phyloP scores from a whole-genome alignment of 2,797 vertebrate genomes.

The Diplodus puntazzo region DNA sequence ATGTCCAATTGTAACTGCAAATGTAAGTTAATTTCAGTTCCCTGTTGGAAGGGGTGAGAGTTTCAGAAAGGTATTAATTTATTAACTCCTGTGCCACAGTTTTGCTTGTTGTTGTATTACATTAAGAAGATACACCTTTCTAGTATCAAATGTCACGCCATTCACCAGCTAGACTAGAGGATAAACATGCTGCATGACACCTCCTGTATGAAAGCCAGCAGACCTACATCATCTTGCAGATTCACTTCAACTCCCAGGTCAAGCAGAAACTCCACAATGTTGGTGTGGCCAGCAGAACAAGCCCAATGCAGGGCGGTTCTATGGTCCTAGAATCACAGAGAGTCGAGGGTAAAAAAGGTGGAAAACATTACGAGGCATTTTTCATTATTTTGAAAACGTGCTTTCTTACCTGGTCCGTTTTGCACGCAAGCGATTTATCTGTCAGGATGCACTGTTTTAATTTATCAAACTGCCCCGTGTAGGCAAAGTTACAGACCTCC shows the following conservation, averaged over 20 bases:
- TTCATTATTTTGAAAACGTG: background rate
- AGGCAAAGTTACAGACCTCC: conserved; percentile 93
- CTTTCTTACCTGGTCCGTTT: conserved; percentile 90
- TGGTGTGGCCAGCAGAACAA: conserved; percentile 93
- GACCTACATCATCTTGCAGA: conserved; percentile 91
- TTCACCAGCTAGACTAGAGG: background rate
- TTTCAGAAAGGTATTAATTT: background rate
- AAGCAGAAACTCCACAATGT: conserved; percentile 91
- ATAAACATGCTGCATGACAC: background rate
- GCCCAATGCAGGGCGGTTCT: conserved; percentile 96
- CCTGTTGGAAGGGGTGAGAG: background rate
- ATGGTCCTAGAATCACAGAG: conserved; percentile 81
- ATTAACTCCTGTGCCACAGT: too few relatives aligned
- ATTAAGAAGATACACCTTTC: background rate
- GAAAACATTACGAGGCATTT: background rate
- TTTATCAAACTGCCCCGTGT: conserved; percentile 88
- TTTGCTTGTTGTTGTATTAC: background rate
- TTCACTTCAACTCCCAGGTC: conserved; percentile 91
- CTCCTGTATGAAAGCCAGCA: conserved; percentile 58
- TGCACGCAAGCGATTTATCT: conserved; percentile 89
- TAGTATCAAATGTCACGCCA: background rate
- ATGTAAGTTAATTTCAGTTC: too few relatives aligned
- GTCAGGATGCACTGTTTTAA: conserved; percentile 86
- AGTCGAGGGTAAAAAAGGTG: too few relatives aligned
- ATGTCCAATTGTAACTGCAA: background rate